phyloP scores from a whole-genome alignment of 1,140 invertebrate genomes.

The Goniozus legneri region DNA sequence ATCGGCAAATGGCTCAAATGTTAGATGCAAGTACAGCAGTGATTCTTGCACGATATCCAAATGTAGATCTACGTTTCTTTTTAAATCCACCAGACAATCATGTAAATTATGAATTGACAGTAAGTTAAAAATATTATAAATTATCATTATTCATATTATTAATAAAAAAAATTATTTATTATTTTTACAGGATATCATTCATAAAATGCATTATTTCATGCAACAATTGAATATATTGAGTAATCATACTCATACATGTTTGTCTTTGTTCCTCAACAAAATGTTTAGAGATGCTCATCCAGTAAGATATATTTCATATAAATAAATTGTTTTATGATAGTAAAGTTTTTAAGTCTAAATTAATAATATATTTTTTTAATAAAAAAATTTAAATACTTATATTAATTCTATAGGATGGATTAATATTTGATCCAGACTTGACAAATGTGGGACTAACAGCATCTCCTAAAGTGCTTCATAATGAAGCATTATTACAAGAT shows the following conservation, averaged over 20 bases:
- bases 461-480: conserved; percentile 53
- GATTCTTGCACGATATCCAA: conserved; percentile 58
- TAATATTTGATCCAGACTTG: conserved; percentile 61
- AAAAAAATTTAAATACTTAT: conserved; percentile 12
- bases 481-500: conserved; percentile 56
- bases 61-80: conserved; percentile 61
- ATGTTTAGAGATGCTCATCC: conserved; percentile 58
- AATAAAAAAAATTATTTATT: conserved; percentile 9
- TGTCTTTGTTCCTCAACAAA: conserved; percentile 63
- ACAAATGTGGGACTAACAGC: conserved; percentile 51
- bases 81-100: conserved; percentile 61
- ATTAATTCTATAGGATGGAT: conserved; percentile 48
- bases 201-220: conserved; percentile 58
- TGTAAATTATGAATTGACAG: conserved; percentile 46
- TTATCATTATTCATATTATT: conserved; percentile 4
- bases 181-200: conserved; percentile 45
- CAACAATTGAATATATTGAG: conserved; percentile 50
- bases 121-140: conserved; percentile 34
- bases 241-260: conserved; percentile 60
- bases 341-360: no score
- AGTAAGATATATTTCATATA: conserved; percentile 31
- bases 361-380: conserved; percentile 5
- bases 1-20: conserved; percentile 62
- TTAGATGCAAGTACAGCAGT: conserved; percentile 64
- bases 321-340: no score